These are phyloP conservation scores for Cyrtorhinus lividipennis DNA, from an alignment of 1,140 invertebrate genomes.

Conservation along the genomic window DNA sequence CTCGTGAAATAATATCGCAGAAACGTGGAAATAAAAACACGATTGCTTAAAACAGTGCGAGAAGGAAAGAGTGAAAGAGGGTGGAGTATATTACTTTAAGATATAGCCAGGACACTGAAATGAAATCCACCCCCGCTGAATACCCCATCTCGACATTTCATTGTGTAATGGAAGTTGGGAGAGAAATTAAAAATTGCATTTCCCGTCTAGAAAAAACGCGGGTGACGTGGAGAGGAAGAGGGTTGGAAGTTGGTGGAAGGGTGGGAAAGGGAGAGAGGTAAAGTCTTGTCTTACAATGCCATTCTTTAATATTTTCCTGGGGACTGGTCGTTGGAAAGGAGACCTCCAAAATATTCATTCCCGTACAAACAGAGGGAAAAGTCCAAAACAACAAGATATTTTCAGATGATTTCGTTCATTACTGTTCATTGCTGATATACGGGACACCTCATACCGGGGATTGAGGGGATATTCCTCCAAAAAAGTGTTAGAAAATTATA, in stretches of 20 bases:
- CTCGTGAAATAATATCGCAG: no score
- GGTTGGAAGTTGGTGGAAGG: neutral
- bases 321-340: neutral
- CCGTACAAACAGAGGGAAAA: neutral
- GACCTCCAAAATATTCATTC: neutral
- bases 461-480: no score
- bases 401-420: no score
- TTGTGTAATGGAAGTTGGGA: conserved; percentile 9
- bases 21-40: no score
- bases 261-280: neutral
- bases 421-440: no score
- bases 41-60: no score
- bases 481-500: no score
- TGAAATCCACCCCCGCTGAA: neutral
- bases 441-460: no score
- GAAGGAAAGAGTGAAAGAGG: no score
- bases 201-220: neutral
- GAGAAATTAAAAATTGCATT: conserved; percentile 8
- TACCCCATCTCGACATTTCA: neutral
- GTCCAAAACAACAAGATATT: no score
- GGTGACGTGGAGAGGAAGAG: neutral
- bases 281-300: conserved; percentile 1
- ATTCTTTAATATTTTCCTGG: neutral
- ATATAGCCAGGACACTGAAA: no score
- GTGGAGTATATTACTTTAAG: no score